phyloP scores from a whole-genome alignment of 2,113 vertebrate species.

The Calyptomena viridis region DNA sequence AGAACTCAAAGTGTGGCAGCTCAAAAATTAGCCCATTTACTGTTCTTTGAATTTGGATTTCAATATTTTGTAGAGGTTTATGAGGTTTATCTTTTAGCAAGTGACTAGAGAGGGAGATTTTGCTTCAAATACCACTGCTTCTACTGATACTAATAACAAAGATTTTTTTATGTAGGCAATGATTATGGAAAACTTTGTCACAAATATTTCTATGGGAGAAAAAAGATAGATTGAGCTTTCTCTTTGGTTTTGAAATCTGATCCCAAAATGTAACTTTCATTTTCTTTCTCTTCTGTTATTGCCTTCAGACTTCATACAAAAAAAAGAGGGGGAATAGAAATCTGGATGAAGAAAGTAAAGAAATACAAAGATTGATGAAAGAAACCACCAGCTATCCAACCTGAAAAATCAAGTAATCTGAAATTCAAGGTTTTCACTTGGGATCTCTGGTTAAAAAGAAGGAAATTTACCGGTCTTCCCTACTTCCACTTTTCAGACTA shows the following conservation, averaged over 20 bases:
- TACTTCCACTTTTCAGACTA: background rate
- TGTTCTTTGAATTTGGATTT: background rate
- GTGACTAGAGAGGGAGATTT: background rate
- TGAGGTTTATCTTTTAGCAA: background rate
- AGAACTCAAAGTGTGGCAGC: background rate
- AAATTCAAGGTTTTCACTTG: background rate
- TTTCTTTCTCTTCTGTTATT: background rate
- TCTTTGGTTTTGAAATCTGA: background rate
- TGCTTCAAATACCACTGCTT: background rate
- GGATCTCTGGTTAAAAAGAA: background rate
- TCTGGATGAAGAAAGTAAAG: background rate
- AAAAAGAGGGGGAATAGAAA: background rate
- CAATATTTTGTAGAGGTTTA: background rate
- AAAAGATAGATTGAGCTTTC: background rate
- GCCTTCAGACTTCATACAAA: background rate
- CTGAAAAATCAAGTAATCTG: rapidly evolving
- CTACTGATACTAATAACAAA: background rate
- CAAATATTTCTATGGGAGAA: background rate
- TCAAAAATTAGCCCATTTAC: background rate
- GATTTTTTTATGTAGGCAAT: background rate
- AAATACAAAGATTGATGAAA: background rate
- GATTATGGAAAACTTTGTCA: background rate
- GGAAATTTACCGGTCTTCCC: background rate
- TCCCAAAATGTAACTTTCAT: background rate
- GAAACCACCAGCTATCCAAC: background rate